A percentile compares a stretch with the other conserved stretches of the same genome.
Conservation (phyloP, 2,888 invertebrate species). For the Orthosia gracilis region DNA sequence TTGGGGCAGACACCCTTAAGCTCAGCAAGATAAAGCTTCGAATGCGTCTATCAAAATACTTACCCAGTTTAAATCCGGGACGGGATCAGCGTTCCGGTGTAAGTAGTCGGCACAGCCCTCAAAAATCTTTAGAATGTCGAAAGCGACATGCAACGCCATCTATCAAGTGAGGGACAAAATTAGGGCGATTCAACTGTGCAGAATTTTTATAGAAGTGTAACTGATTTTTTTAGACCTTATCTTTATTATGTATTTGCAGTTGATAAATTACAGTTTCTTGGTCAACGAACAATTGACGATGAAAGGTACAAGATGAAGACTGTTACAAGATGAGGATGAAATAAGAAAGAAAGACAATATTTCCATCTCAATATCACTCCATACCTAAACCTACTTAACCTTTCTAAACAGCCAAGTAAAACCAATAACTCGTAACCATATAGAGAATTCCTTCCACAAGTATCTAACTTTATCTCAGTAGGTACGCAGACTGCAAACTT, state of each 20-base stretch:
- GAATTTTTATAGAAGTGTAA: background rate
- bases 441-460: background rate
- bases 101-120: background rate
- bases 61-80: background rate
- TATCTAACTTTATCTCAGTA: slow-evolving; percentile 21
- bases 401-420: background rate
- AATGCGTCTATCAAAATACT: background rate
- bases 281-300: too few species aligned
- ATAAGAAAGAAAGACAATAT: background rate
- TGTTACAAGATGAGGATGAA: background rate
- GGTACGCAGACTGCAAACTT: slow-evolving; percentile 22
- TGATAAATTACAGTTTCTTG: too few species aligned
- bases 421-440: slow-evolving; percentile 2
- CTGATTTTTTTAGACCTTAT: background rate
- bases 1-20: too few species aligned
- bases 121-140: slow-evolving; percentile 13
- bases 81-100: background rate
- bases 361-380: background rate
- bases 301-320: too few species aligned
- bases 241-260: too few species aligned
- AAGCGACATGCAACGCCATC: slow-evolving; percentile 44
- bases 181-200: background rate
- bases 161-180: slow-evolving; percentile 19
- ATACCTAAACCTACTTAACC: too few species aligned
- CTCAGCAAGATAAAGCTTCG: background rate